Evolutionary conservation across 1,140 invertebrate species (phyloP), one percentile per base, ranked within the genome.

Genomic region (Apocrypta bakeri): DNA sequence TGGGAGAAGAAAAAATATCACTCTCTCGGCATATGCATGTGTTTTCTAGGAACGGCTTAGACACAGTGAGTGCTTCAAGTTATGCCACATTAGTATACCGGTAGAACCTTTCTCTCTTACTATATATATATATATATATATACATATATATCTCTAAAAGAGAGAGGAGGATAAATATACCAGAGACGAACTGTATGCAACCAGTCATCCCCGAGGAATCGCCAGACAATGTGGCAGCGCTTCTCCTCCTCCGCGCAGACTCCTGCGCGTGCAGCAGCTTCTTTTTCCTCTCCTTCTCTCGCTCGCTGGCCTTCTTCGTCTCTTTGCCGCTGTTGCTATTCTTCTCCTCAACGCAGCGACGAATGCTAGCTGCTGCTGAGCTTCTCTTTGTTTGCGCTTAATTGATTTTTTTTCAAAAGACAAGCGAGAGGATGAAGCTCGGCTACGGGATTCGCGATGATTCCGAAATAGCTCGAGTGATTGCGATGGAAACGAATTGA

Each of bases 131-230:
- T n/a, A n/a, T n/a, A n/a, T n/a, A n/a, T n/a, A n/a, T n/a, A n/a
- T n/a, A n/a, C n/a, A n/a, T 37, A 9, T 68, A 24, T 48, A n/a
- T 63, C 73, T 71, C 68, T 61, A 8, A 14, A 37, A 56, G 42
- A 73, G 79, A 27, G 69, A 80, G 79, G 40, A 48, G 25, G 69
- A 37, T 75, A 69, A 85, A 87, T 83, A 81, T 84, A 85, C 84
- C 83, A 84, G 84, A 82, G 82, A 87, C 86, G 84, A 85, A 85
- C 84, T 90, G 83, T 89, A 90, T 90, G 88, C 88, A 86, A 87
- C 88, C 89, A 90, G 89, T 90, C 89, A 90, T 90, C 89, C 89
- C 88, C 89, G 88, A 89, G 88, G 88, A 90, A 90, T 90, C 87
- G 89, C 85, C 88, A 90, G 89, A 90, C 89, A 90, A 90, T 90